Base-by-base conservation (phyloP, 2,113 vertebrate species). In the Copsychus sechellarum region DNA sequence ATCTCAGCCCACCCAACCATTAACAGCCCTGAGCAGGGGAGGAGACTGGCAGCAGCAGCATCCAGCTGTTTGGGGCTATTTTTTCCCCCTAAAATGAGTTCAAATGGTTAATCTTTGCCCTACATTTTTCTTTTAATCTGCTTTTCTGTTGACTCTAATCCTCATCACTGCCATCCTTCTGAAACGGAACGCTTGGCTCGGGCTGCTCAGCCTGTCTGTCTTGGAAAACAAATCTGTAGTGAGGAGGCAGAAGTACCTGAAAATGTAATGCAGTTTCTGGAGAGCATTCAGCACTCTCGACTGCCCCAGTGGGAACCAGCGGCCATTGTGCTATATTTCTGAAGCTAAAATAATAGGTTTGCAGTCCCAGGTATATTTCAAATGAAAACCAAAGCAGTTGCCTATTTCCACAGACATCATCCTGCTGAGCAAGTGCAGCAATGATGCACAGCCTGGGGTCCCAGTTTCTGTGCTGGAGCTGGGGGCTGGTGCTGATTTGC, bases 41-140 rank as follows among this genome's bases (percentile, higher is more conserved):
- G 42, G 43, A 77, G 42, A 40, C 31, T 15, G 36, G 33, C 50
- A 42, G 50, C 50, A 58, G 84, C 50, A 50, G 62, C 50, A 26
- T 51, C 48, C 24, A 4, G 40, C 62, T 82, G 33, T 26, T 57
- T 40, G 12, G 33, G 36, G 31, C 4, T 58, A 61, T 60, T 54
- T 38, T 19, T 33, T 4, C 4, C 5, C 22, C 21, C 14, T 57
- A 77, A 92, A 94, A 76, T 36, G 81, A 89, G 50, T 74, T 70
- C 40, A 92, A 94, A 87, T 31, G 66, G 91, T 96, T 96, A 91
- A 95, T 95, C 92, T 86, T 91, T 90, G 95, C 78, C 95, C 94
- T 94, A 96, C 92, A 93, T 95, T 95, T 94, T 91, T 62, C 87
- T 93, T 85, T 88, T 94, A 96, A 97, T 96, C 89, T 89, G 92